Evolutionary conservation across 2,797 vertebrate genomes (phyloP).

Genomic region (Sebastes nivosus): DNA sequence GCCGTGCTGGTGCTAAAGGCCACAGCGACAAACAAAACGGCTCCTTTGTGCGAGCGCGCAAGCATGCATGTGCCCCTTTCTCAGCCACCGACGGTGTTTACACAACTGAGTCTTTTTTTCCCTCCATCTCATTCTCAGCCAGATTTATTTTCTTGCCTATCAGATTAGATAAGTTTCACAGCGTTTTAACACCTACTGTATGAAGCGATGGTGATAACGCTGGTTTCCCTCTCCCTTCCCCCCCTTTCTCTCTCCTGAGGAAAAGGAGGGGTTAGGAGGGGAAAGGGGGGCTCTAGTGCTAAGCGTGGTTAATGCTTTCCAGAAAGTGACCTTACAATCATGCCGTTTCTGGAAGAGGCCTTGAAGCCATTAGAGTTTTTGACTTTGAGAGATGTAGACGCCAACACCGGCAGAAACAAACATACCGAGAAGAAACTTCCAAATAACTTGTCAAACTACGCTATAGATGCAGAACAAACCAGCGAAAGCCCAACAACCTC

Average conservation of each 20-base stretch:
- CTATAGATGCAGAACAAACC: background rate
- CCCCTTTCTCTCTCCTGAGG: background rate
- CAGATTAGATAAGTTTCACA: conserved; percentile 80
- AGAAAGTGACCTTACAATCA: conserved; percentile 60
- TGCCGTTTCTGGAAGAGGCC: conserved; percentile 41
- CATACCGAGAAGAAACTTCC: background rate
- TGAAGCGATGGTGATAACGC: conserved; percentile 67
- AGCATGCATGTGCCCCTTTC: conserved; percentile 21
- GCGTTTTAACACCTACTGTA: conserved; percentile 80
- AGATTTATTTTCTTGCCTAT: conserved; percentile 73
- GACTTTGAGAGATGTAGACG: conserved; percentile 5
- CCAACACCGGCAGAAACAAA: conserved; percentile 22
- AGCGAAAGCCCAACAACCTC: background rate
- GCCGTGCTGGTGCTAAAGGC: conserved; percentile 56
- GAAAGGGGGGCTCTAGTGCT: background rate
- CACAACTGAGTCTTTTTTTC: conserved; percentile 60
- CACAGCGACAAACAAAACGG: conserved; percentile 60
- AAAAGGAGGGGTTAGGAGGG: background rate
- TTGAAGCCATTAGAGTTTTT: conserved; percentile 30
- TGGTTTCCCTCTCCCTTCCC: conserved; percentile 1
- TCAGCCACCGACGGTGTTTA: conserved; percentile 66
- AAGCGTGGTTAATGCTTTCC: conserved; percentile 65
- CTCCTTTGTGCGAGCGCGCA: conserved; percentile 19
- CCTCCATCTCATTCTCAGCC: conserved; percentile 54
- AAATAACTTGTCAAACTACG: background rate